Percentiles rank a stretch among this genome's conserved stretches.
These are phyloP conservation scores for Elmis aenea DNA, from an alignment of 2,888 invertebrate species.

Conservation along the genomic window DNA sequence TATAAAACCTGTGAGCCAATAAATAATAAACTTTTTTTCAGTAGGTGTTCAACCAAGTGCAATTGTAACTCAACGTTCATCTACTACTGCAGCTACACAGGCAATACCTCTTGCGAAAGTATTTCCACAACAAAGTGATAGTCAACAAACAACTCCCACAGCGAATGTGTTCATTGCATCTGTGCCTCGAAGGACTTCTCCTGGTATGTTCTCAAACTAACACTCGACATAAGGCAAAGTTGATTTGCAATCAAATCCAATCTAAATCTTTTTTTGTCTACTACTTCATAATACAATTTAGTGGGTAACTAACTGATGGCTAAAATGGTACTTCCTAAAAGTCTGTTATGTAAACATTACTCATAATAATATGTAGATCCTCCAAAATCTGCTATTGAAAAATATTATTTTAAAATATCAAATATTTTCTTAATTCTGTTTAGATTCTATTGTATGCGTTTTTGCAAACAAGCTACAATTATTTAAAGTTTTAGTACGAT, in stretches of 20 bases:
- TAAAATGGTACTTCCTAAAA: no score
- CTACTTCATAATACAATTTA: slow-evolving; percentile 1
- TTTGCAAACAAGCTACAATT: no score
- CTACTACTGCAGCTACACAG: slow-evolving; percentile 38
- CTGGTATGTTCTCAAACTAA: slow-evolving; percentile 36
- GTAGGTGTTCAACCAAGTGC: slow-evolving; percentile 40
- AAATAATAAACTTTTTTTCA: slow-evolving; percentile 13
- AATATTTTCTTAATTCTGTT: no score
- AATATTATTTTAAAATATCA: no score
- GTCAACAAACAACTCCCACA: slow-evolving; percentile 29
- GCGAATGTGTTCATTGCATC: slow-evolving; percentile 41
- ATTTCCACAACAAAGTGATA: slow-evolving; percentile 37
- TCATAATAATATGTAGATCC: no score
- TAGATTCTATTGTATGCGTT: no score
- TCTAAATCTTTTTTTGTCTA: background rate
- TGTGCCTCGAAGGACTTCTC: slow-evolving; percentile 37
- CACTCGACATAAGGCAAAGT: no score
- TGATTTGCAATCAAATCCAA: no score
- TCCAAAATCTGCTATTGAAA: no score
- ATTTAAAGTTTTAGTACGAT: no score
- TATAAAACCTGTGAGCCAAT: background rate
- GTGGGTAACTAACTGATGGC: no score
- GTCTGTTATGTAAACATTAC: no score
- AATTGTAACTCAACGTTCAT: slow-evolving; percentile 40
- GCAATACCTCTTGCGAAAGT: slow-evolving; percentile 45